Base-by-base conservation (phyloP, 2,113 vertebrate genomes). In the Choloepus hoffmanni region DNA sequence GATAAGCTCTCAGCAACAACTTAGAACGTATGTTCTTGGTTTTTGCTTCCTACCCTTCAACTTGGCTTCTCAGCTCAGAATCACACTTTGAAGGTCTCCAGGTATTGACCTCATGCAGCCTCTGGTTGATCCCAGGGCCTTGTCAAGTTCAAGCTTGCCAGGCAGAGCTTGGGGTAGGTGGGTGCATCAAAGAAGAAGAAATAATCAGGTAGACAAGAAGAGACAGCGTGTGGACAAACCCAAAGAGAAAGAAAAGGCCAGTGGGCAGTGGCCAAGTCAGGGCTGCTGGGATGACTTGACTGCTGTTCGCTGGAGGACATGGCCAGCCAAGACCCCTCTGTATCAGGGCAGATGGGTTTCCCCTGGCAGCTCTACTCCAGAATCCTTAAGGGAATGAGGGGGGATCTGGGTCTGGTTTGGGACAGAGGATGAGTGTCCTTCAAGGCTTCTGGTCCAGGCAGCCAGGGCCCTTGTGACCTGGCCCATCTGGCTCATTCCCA, bases 401-500 rank as follows among this genome's bases (percentile, higher is more conserved):
- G 50, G 19, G 26, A 18, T 53, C 55, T n/a, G 60, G 12, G 16
- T 74, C 48, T 26, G 72, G 63, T 9, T 77, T 18, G 40, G 45
- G 43, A 30, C 16, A 43, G 33, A 45, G 30, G 14, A 58, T 62
- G 7, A 4, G 58, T 24, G 19, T 63, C 65, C 65, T 94, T 45
- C 11, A 12, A 89, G 21, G 11, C 40, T 18, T 24, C 48, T 30
- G 30, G 5, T 30, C 16, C 70, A 82, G 76, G 30, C 11, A 78
- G 55, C 6, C 72, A 40, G 65, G 26, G 19, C 16, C 55, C 28
- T 53, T 16, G 2, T 21, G 12, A 9, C 50, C 3, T 11, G 45
- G 6, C 10, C 67, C 1, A 2, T 30, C 2, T 0, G 36, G 36
- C 30, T 86, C 76, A 21, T 3, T 21, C 13, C 58, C 14, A 0